Base-by-base conservation (phyloP, 64 coral and sea anemone species). In the Pocillopora verrucosa region DNA sequence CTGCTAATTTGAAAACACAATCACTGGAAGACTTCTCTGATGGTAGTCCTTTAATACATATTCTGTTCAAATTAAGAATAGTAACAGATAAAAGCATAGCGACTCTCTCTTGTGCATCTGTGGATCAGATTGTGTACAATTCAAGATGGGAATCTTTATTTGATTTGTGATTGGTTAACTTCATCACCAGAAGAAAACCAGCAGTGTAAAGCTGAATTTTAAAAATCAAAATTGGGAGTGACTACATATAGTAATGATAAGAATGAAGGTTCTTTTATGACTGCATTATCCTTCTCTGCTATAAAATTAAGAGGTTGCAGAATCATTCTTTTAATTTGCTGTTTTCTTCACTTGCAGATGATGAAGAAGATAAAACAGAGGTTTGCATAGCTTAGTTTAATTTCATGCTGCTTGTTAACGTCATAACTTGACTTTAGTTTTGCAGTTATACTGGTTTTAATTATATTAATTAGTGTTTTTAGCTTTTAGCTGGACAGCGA, bases 281-380 rank as follows among this genome's bases (percentile, higher is more conserved):
- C 3, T 51, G 7, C 41, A 51, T 51, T 7, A 51, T 51, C 41
- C 7, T 51, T 51, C 41, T 51, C 41, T 51, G 41, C 41, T 51
- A 4, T 51, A 51, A 51, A 51, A 51, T 51, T 51, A 51, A 51
- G 61, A 4, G 2, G 5, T n/a, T 15, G 4, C 9, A 3, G 45
- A 19, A 65, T 13, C 36, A 45, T 60, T 22, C 36, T 9, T 61
- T 80, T 15, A 56, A 13, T 20, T 1, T 70, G 22, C 9, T 38
- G 11, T 13, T 56, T 70, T 36, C 1, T 61, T 84, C 26, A 5
- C 61, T 30, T 30, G 3, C 41, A 75, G 80, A 70, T 58, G 93
- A 95, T 77, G 93, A 87, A 61, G 93, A 90, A 73, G 93, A 89
- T 59, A 95, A 95, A 88, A 89, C 90, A 92, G 94, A 95, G 90